Base-by-base conservation (phyloP, 2,113 vertebrate species). In the Casuarius casuarius region DNA sequence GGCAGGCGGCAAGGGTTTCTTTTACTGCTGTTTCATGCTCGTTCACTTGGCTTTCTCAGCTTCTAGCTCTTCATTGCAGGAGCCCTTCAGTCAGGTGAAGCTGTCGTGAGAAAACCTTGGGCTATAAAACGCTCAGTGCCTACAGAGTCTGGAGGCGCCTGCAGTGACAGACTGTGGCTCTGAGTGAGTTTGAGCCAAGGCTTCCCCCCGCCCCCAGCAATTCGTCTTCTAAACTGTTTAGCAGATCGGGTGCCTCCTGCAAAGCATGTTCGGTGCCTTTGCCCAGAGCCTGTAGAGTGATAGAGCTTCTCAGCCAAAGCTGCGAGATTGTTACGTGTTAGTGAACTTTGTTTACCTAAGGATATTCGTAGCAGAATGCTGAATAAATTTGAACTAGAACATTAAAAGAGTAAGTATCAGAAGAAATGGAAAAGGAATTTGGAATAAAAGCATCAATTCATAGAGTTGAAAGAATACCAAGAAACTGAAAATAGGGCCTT, bases 1-100 rank as follows among this genome's bases (percentile, higher is more conserved):
- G 9, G 23, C 33, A 11, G 71, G 25, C 12, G 21, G 25, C 1
- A 0, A 35, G 18, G 23, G 18, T 10, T 73, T 15, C 49, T 66
- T 38, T 44, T 23, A 0, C 68, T 40, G 49, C 7, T 8, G 5
- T 12, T 75, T 4, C 9, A 1, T 22, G 49, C 31, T 46, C 25
- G 5, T 21, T 88, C n/a, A 14, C 17, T 13, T 22, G 35, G 23
- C 33, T 79, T 42, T 35, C 33, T 15, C 5, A 0, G 23, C 52
- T 40, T 31, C 76, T 51, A 42, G 26, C 66, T 35, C 3, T 0
- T 28, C 9, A 0, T 18, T 46, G 68, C 3, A 2, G 33, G 56
- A 71, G 58, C 74, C 33, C 17, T 31, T 9, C 9, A 28, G 58
- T 25, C 18, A 18, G 12, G 28, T n/a, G 48, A 58, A 51, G 31